Evolutionary conservation across 2,113 vertebrate species (phyloP).

Genomic region (Phoenicopterus ruber): DNA sequence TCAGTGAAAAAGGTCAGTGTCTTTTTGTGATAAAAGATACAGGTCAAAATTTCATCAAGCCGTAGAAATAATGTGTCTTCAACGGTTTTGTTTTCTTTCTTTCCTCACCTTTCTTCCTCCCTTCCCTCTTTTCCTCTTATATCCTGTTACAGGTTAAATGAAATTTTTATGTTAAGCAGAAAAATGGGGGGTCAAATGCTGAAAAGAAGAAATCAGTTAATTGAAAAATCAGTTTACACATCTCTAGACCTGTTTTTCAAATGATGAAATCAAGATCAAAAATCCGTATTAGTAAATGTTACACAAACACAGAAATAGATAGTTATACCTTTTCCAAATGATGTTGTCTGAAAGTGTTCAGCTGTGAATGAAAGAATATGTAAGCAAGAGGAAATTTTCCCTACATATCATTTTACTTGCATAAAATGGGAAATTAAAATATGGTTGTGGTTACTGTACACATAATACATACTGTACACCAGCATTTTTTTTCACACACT

Average conservation of each 20-base stretch:
- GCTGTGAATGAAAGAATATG: not conserved
- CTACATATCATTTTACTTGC: not conserved
- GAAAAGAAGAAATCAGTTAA: not conserved
- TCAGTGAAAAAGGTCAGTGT: not conserved
- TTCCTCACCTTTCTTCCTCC: not conserved
- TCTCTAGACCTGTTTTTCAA: not conserved
- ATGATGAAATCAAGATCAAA: not conserved
- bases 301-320: not conserved
- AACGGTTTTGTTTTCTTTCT: not conserved
- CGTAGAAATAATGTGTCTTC: not conserved
- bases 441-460: not conserved
- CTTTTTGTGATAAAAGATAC: not conserved
- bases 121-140: not conserved
- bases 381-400: not conserved
- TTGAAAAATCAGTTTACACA: not conserved
- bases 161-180: not conserved
- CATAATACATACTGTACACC: not conserved
- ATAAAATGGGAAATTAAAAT: not conserved
- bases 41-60: not conserved
- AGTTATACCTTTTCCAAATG: not conserved
- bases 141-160: not conserved
- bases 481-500: not conserved
- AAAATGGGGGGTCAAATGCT: not conserved
- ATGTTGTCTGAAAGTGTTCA: not conserved
- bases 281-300: not conserved